phyloP scores from a whole-genome alignment of 1,140 invertebrate species.

The Frieseomelitta varia region DNA sequence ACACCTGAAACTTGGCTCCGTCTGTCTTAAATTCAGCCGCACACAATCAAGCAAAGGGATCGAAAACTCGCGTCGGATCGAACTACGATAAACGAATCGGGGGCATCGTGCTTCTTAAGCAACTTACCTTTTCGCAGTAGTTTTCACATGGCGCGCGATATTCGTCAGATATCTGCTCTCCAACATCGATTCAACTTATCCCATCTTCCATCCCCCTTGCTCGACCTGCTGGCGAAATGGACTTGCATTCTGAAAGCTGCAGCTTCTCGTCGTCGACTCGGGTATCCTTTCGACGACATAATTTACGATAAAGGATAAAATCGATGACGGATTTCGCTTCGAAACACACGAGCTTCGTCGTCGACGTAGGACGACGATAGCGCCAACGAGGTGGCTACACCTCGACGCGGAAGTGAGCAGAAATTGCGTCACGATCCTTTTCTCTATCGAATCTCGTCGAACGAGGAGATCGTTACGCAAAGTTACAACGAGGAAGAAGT shows the following conservation, averaged over 20 bases:
- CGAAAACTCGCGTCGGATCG: conserved; percentile 30
- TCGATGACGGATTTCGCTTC: conserved; percentile 11
- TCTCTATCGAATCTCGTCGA: background rate
- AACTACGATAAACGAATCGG: conserved; percentile 1
- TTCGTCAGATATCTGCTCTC: conserved; percentile 7
- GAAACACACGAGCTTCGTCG: background rate
- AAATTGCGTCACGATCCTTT: background rate
- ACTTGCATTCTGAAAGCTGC: conserved; percentile 15
- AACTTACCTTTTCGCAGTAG: conserved; percentile 39
- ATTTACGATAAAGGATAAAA: conserved; percentile 23
- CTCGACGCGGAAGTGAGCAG: background rate
- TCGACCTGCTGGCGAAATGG: background rate
- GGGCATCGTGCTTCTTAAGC: conserved; percentile 45
- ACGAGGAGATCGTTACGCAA: background rate
- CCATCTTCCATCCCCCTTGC: conserved; percentile 1
- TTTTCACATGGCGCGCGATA: conserved; percentile 32
- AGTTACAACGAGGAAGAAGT: background rate
- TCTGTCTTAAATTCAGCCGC: conserved; percentile 32
- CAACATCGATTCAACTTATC: conserved; percentile 9
- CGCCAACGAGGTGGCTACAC: background rate
- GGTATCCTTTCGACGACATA: conserved; percentile 12
- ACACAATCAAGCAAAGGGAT: conserved; percentile 53
- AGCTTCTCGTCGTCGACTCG: background rate
- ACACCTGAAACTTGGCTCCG: conserved; percentile 36
- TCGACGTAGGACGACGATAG: background rate